Base-by-base conservation (phyloP, 2,113 vertebrate species). In the Riparia riparia region DNA sequence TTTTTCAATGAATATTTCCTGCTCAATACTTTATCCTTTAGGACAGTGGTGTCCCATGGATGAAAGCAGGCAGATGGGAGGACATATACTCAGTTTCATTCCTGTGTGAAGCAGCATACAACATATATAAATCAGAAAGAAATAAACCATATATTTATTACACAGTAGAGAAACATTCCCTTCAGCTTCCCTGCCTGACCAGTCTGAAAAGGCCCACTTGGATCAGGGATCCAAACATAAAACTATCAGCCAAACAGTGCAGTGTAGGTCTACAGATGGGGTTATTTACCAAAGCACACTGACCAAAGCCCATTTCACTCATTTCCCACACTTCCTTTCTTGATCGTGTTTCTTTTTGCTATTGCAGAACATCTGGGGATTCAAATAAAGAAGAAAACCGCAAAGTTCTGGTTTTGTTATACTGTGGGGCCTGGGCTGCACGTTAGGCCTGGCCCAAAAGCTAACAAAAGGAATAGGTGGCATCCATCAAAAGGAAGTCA, bases 401-500 rank as follows among this genome's bases (percentile, higher is more conserved):
- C 8, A 6, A 95, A 83, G 78, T 96, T 94, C 78, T 86, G 51
- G 25, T 87, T 95, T 95, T 88, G 37, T 90, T 86, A 63, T 93
- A 9, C 61, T 49, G 65, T 1, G 19, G 7, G 61, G 68, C 73
- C 83, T 91, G 63, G 57, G 87, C 28, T 89, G 57, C 79, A 56
- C 12, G 25, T 71, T 93, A 66, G 69, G 86, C 86, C 72, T 81
- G 84, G 86, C 66, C 68, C 2, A 0, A 96, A 71, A 93, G 82
- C 92, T 77, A 96, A 97, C 92, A 96, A 97, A 94, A 96, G 84
- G 93, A 94, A 82, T 94, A 96, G 89, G 91, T 95, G 91, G 84
- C 85, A 96, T 88, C 86, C 92, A 95, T 95, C 89, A 96, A 86
- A 96, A 93, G 83, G 91, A 96, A 96, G 89, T 89, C 81, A 84